Evolutionary conservation across 1,140 invertebrate species (phyloP).

Genomic region (Drosophila lacertosa): DNA sequence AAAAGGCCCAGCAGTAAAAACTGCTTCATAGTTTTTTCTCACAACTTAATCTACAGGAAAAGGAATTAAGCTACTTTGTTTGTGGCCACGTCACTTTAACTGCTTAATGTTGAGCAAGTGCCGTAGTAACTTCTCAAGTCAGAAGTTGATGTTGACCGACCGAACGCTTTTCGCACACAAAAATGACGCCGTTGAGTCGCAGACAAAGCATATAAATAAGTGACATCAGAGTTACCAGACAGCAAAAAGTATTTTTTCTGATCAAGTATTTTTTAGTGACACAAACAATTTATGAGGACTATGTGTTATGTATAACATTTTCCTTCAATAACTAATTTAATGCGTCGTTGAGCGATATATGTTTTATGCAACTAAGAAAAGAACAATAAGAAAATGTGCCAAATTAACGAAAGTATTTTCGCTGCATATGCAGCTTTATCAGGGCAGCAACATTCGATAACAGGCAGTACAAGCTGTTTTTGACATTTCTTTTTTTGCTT

Average conservation of each 20-base stretch:
- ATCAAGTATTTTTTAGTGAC: constrained; percentile 28
- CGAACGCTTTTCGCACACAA: constrained; percentile 30
- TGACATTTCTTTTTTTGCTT: constrained; percentile 38
- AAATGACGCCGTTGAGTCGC: constrained; percentile 32
- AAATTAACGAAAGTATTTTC: background rate
- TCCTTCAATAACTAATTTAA: background rate
- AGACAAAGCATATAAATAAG: constrained; percentile 34
- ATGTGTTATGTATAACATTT: background rate
- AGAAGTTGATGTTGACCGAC: constrained; percentile 15
- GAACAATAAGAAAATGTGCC: background rate
- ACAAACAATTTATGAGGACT: too few species aligned
- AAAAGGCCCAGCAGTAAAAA: constrained; percentile 85
- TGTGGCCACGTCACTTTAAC: constrained; percentile 67
- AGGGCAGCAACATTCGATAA: constrained; percentile 30
- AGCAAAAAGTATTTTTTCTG: background rate
- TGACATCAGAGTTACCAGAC: constrained; percentile 10
- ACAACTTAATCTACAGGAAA: constrained; percentile 22
- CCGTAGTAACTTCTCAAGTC: constrained; percentile 6
- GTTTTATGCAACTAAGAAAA: background rate
- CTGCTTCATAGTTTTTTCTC: constrained; percentile 85
- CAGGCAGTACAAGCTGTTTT: constrained; percentile 50
- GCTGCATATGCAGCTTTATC: background rate
- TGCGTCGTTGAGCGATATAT: background rate
- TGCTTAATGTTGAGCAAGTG: constrained; percentile 9
- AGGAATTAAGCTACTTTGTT: constrained; percentile 31